Evolutionary conservation across 2,113 vertebrate species (phyloP), one percentile per base, ranked within the genome.

Genomic region (Heterocephalus glaber): DNA sequence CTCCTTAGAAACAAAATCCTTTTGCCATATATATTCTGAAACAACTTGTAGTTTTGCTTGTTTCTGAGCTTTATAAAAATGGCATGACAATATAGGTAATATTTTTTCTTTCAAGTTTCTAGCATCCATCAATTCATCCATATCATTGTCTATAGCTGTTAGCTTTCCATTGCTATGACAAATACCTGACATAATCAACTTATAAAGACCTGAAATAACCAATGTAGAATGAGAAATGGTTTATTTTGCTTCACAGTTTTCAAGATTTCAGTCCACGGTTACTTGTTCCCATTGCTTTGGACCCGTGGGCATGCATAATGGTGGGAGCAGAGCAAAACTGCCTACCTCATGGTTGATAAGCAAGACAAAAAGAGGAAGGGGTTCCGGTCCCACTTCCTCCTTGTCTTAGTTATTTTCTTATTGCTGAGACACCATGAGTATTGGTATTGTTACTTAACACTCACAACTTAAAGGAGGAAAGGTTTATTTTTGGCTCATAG

Each of bases 61-160:
- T 85, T 94, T 96, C 74, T 61, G 70, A 92, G 65, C 54, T 91
- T 81, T 94, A 89, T 86, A 82, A 92, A 95, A 89, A 79, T 63
- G 38, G 8, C 38, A 89, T 85, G 14, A 65, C 56, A 49, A 80
- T 81, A 16, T 82, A 77, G 24, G 54, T 77, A 94, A 87, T 84
- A 6, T 65, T 90, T 85, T 93, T 86, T 87, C 49, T 82, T 49
- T 89, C 54, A 93, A 35, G 19, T 92, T 92, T 96, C 76, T 90
- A 70, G 76, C 20, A 88, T 77, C 68, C 38, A 93, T 96, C 83
- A 47, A 1, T 92, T 88, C 35, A 80, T 81, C 26, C 14, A 6
- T 63, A n/a, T 61, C 7, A 0, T 60, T 72, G 13, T 77, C 7
- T 54, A 3, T 52, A 90, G 66, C 41, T 89, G 49, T 70, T 70